phyloP scores from a whole-genome alignment of 2,797 vertebrate genomes.

The Sebastes taczanowskii region DNA sequence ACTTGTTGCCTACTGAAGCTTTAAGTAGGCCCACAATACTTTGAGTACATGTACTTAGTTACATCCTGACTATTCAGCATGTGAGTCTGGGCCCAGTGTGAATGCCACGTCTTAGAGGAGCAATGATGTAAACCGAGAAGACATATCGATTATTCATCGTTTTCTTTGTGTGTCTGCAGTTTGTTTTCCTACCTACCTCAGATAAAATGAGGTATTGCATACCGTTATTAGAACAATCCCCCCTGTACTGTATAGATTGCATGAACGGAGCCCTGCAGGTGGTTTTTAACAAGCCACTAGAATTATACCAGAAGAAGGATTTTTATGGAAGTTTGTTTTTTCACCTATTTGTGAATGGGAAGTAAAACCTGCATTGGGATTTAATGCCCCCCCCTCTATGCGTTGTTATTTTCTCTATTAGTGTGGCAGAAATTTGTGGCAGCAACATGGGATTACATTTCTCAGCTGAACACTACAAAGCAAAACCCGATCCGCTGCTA shows the following conservation, averaged over 20 bases:
- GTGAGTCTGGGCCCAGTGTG: conserved; percentile 1
- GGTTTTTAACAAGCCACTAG: neutral
- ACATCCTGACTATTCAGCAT: neutral
- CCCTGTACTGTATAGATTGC: neutral
- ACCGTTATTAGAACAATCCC: neutral
- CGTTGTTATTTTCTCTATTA: conserved; percentile 52
- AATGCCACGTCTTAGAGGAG: conserved; percentile 10
- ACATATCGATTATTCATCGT: conserved; percentile 62
- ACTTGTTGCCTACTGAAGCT: no score
- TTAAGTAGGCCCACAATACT: neutral
- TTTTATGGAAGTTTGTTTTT: neutral
- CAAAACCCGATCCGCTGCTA: conserved; percentile 73
- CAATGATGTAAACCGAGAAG: conserved; percentile 55
- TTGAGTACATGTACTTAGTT: neutral
- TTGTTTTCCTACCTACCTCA: conserved; percentile 7
- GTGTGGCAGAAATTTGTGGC: conserved; percentile 50
- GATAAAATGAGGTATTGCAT: conserved; percentile 3
- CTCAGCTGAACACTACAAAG: conserved; percentile 62
- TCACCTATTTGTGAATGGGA: neutral
- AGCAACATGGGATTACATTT: conserved; percentile 73
- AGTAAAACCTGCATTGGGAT: neutral
- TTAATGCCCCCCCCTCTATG: neutral
- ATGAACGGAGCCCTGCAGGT: neutral
- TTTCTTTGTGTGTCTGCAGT: conserved; percentile 46
- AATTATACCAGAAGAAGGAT: neutral